Base-by-base conservation (phyloP, 2,888 invertebrate species). In the Willowsia nigromaculata region DNA sequence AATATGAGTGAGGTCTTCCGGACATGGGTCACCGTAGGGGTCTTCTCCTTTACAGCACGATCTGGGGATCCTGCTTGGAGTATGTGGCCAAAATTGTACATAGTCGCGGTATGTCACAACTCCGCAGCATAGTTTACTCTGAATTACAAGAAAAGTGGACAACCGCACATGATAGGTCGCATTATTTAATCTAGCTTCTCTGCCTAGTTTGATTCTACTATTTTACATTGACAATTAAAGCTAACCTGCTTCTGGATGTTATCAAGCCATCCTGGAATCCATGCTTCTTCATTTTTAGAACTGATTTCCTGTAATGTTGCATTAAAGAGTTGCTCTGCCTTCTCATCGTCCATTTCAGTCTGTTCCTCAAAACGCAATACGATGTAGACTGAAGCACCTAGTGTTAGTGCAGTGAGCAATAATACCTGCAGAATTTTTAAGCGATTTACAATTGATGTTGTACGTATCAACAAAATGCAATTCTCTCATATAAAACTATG, bases 101-200 rank as follows among this genome's bases (percentile, higher is more conserved):
- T 90, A 91, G 27, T 91, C 91, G 3, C 82, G 86, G 59, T 71
- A 91, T 0, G 90, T 90, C 7, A 27, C 0, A 0, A 91, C 62
- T 25, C 91, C 91, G 59, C 91, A 91, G 50, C 91, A 91, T 11
- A 25, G 11, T 30, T 78, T 82, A 43, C 91, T 91, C 91, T 91
- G 53, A 1, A 84, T 47, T n/a, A 40, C 18, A 56, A 4, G 6
- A 18, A n/a, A 53, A 74, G 3, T 50, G 3, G 15, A 50, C 6
- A 50, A 11, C 11, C 3, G 11, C 3, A 15, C n/a, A 53, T 22
- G 9, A 53, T 18, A 53, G 22, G 4, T 2, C 9, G n/a, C n/a
- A n/a, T n/a, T n/a, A n/a, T n/a, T n/a, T n/a, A n/a, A n/a, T n/a
- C n/a, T n/a, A n/a, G n/a, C n/a, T n/a, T n/a, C n/a, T n/a, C n/a